A percentile compares a stretch with the other conserved stretches of the same genome.
Evolutionary conservation across 2,797 vertebrate genomes (phyloP).

Genomic region (Phataginus tetradactyla): DNA sequence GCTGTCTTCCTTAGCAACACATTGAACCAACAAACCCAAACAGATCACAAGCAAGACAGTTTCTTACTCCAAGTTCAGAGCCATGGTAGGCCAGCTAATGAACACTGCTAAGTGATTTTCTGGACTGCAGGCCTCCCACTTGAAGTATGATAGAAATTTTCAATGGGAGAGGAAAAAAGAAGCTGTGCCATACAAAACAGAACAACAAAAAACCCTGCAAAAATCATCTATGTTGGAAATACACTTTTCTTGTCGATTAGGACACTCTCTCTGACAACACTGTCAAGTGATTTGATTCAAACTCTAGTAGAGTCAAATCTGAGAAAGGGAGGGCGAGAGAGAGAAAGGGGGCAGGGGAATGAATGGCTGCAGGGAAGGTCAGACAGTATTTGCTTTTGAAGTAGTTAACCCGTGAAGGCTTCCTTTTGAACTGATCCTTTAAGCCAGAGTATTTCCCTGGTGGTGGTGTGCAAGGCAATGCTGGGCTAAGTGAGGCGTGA

Average conservation of each 20-base stretch:
- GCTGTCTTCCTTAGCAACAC: not conserved
- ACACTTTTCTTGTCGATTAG: not conserved
- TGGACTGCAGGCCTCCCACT: not conserved
- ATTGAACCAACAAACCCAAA: not conserved
- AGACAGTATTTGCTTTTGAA: conserved; percentile 63
- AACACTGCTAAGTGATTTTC: not conserved
- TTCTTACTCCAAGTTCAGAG: not conserved
- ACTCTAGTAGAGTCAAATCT: conserved; percentile 69
- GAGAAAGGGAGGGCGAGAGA: conserved; percentile 59
- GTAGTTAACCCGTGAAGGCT: conserved; percentile 73
- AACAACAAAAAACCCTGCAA: not conserved
- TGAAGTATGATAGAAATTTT: not conserved
- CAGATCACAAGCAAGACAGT: not conserved
- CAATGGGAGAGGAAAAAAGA: not conserved
- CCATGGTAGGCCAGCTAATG: not conserved
- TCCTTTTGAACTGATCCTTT: conserved; percentile 57
- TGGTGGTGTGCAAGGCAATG: conserved; percentile 73
- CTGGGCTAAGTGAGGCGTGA: conserved; percentile 89
- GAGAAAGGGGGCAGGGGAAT: not conserved
- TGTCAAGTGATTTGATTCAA: conserved; percentile 69
- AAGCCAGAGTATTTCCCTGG: conserved; percentile 73
- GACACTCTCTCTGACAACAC: conserved; percentile 75
- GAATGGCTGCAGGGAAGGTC: conserved; percentile 8
- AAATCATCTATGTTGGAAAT: not conserved
- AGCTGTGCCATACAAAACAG: not conserved